These are phyloP conservation scores for Gracilinanus agilis DNA, from an alignment of 2,113 vertebrate species.

Conservation along the genomic window DNA sequence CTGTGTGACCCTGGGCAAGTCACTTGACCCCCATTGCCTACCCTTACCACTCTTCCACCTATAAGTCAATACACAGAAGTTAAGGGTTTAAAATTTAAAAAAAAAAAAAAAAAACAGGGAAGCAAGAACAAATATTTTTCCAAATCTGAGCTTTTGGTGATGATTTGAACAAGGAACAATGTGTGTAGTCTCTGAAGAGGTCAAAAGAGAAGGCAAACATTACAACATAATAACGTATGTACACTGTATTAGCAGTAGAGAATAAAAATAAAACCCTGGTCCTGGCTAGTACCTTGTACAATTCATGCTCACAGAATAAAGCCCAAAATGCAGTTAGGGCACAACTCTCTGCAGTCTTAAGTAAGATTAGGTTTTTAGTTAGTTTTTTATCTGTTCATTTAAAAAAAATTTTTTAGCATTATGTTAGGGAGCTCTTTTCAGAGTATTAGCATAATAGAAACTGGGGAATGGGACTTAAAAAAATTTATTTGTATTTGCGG, in stretches of 20 bases:
- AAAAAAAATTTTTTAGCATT: background rate
- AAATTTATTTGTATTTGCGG: background rate
- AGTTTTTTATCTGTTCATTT: no score
- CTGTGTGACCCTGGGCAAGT: no score
- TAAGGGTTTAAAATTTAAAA: no score
- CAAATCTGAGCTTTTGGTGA: background rate
- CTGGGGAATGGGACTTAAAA: background rate
- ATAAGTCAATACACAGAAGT: no score
- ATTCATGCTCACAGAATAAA: background rate
- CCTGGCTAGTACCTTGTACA: background rate
- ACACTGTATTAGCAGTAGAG: background rate
- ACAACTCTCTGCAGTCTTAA: background rate
- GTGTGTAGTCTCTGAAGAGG: background rate
- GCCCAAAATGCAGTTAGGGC: background rate
- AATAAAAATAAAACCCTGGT: background rate
- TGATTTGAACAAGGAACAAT: background rate
- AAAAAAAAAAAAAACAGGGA: background rate
- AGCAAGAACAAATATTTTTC: constrained; percentile 27
- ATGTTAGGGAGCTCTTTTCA: background rate
- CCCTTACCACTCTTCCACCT: no score
- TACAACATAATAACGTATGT: background rate
- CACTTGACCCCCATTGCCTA: no score
- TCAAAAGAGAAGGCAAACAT: background rate
- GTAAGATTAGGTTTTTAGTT: background rate
- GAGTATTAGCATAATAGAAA: background rate